Conservation (phyloP, 2,797 vertebrate genomes). For the Octomys mimax region DNA sequence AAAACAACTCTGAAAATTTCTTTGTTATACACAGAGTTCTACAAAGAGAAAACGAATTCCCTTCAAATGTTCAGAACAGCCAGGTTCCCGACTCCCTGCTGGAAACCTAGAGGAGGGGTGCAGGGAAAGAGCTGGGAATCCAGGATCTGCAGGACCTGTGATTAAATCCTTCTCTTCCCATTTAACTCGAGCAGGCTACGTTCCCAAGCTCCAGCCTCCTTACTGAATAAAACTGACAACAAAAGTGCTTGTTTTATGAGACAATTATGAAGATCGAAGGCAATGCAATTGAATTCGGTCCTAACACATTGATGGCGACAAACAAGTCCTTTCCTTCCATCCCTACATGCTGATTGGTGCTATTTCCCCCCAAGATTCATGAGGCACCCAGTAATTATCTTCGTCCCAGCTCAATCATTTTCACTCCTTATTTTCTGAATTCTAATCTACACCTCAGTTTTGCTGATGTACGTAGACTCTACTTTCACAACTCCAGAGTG, state of each 20-base stretch:
- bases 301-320: not conserved
- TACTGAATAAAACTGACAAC: not conserved
- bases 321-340: not conserved
- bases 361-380: not conserved
- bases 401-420: not conserved
- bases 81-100: not conserved
- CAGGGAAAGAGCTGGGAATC: not conserved
- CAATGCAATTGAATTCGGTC: not conserved
- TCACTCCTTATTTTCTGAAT: not conserved
- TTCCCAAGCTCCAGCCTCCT: not conserved
- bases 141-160: not conserved
- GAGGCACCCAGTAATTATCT: not conserved
- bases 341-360: not conserved
- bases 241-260: slow-evolving; percentile 7
- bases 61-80: not conserved
- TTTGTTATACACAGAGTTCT: not conserved
- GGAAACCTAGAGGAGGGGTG: not conserved
- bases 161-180: not conserved
- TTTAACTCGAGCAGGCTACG: not conserved
- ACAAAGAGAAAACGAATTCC: not conserved
- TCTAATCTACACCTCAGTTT: not conserved
- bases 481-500: not conserved
- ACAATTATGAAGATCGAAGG: not conserved
- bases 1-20: slow-evolving; percentile 52
- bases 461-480: not conserved